phyloP scores from a whole-genome alignment of 2,888 invertebrate genomes.

The Ypsolopha scabrella region DNA sequence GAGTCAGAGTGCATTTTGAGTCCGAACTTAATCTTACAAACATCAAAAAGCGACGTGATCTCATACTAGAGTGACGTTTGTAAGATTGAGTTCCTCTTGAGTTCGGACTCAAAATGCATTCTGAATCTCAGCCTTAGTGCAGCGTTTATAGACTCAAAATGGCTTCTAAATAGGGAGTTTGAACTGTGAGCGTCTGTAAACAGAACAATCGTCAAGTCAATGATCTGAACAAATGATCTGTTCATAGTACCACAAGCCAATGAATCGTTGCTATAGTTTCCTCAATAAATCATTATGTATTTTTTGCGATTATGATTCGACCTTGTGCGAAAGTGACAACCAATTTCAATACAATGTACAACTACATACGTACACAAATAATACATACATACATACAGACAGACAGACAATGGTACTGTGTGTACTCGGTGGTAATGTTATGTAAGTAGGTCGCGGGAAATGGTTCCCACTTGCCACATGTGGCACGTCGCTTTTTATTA shows the following conservation, averaged over 20 bases:
- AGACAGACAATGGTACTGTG: no score
- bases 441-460: background rate
- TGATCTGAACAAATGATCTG: no score
- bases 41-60: no score
- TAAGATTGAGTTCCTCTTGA: no score
- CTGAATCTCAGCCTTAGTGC: no score
- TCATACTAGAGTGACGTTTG: no score
- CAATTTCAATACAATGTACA: slow-evolving; percentile 29
- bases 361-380: background rate
- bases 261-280: background rate
- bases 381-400: background rate
- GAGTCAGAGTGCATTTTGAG: no score
- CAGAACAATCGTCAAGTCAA: background rate
- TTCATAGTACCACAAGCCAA: background rate
- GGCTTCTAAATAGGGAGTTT: background rate
- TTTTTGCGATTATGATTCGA: slow-evolving; percentile 12
- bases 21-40: no score
- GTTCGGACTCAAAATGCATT: no score
- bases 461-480: background rate
- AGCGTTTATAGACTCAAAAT: no score
- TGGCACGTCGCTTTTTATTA: background rate
- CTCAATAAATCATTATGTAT: background rate
- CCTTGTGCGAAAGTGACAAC: slow-evolving; percentile 37
- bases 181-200: background rate
- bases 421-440: background rate